Base-by-base conservation (phyloP, 2,113 vertebrate genomes). In the Eulemur macaco region DNA sequence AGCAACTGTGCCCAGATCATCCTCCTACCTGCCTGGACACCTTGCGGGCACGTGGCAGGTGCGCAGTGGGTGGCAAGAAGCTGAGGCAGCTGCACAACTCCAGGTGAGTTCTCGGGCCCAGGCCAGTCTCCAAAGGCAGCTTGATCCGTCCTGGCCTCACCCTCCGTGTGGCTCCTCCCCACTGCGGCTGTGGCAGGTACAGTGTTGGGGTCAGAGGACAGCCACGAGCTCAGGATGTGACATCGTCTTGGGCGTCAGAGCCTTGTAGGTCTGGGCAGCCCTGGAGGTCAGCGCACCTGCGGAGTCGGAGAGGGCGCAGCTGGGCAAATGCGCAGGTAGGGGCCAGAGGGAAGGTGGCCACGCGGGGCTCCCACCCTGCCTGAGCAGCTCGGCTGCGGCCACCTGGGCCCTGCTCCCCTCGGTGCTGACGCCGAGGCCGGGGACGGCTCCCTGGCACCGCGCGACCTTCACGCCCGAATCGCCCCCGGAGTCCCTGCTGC, bases 401-500 rank as follows among this genome's bases (percentile, higher is more conserved):
- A 0, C 60, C 20, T 3, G 3, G 45, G 78, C 58, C 15, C 0
- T 1, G 8, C 60, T 54, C 21, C 37, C 23, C 21, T 39, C 0
- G 0, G 14, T 3, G 64, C 81, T 77, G 60, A 20, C 0, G 12
- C 25, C 7, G 1, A 45, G 63, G 21, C 60, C 54, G n/a, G 74
- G 39, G 83, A 78, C 88, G 81, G 88, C 92, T 88, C 9, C 8
- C 34, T 78, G 68, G 95, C 37, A 94, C 78, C 42, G 92, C 89
- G 2, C 96, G 98, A 98, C 98, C 98, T 98, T 98, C 98, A 97
- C 14, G 64, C 91, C 77, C 96, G 96, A 97, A 92, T 96, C 86
- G 88, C 95, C 89, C 89, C 96, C 97, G 45, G 95, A 76, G 87
- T 88, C 80, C 69, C 90, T 98, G 95, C 47, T 91, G 97, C 97